phyloP scores from a whole-genome alignment of 1,140 invertebrate species.

The Neodiprion virginianus region DNA sequence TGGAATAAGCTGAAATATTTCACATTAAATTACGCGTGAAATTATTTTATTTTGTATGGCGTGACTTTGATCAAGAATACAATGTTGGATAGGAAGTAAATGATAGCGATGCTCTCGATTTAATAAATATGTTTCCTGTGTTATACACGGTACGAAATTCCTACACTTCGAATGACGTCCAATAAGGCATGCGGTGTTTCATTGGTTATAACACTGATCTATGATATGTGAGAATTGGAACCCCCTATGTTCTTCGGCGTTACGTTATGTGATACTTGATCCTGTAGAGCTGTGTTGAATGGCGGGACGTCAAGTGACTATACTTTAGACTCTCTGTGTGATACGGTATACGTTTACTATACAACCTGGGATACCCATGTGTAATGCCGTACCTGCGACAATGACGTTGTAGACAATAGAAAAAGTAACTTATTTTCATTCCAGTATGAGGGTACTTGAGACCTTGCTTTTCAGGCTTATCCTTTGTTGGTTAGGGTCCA shows the following conservation, averaged over 20 bases:
- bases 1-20: no score
- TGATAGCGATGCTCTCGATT: not conserved
- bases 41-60: not conserved
- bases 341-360: not conserved
- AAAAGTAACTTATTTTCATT: not conserved
- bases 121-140: not conserved
- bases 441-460: not conserved
- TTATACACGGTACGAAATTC: not conserved
- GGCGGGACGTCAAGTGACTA: not conserved
- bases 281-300: not conserved
- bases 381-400: not conserved
- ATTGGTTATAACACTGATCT: not conserved
- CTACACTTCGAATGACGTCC: not conserved
- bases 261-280: not conserved
- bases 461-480: not conserved
- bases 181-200: not conserved
- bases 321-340: not conserved
- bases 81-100: not conserved
- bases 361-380: not conserved
- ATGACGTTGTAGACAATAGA: not conserved
- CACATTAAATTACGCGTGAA: not conserved
- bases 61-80: no score
- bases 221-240: not conserved
- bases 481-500: no score
- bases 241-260: not conserved